Evolutionary conservation across 2,888 invertebrate genomes (phyloP), one percentile per base, ranked within the genome.

Genomic region (Drosophila falleni): DNA sequence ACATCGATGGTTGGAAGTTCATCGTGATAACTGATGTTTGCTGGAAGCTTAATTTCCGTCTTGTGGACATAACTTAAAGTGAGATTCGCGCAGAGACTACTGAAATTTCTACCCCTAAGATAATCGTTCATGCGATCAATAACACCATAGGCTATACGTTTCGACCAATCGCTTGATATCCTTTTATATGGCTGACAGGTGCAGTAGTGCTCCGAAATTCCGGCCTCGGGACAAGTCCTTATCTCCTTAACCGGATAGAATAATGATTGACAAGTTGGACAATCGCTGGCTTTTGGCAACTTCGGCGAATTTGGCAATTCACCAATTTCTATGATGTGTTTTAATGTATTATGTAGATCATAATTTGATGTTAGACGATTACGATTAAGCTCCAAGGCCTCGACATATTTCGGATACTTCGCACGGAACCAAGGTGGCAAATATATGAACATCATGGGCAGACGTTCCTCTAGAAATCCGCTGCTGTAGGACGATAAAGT

Each of bases 401-500:
- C 89, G 5, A 93, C 93, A 76, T 94, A 94, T 2, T 92, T 87
- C 0, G 94, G 93, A 74, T 94, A 92, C 60, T 92, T 92, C 1
- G 90, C 91, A 56, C 93, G 94, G 77, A 96, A 96, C 93, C 94
- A 94, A 15, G 93, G 91, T 0, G 97, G 96, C 39, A 95, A 72
- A 91, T 94, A 95, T 19, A 96, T 92, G 82, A 95, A 96, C 55
- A 96, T 93, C 82, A 95, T 95, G 0, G 97, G 97, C 79, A 96
- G 89, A 19, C 96, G 94, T 82, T 96, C 96, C 85, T 97, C 97
- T 78, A 96, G 94, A 93, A 95, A 96, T 0, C 96, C 96, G 46
- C 95, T 94, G 59, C 94, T 92, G 4, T 95, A 94, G 42, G 94
- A 92, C 13, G 96, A 93, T 42, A 95, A 93, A n/a, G 93, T 93